Conservation (phyloP, 2,113 vertebrate genomes). For the Cyprinodon variegatus region DNA sequence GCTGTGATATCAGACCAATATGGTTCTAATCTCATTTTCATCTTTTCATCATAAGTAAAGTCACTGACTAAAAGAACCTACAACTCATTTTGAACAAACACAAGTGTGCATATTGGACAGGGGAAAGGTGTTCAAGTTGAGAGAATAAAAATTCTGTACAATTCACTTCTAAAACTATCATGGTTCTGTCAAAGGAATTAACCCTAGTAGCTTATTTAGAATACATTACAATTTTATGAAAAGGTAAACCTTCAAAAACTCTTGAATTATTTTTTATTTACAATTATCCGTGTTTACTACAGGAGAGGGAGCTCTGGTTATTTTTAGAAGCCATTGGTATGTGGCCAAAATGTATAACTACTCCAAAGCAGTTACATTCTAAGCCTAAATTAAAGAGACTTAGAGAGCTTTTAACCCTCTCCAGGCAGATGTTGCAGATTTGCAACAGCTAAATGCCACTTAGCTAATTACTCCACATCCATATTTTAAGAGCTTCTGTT, state of each 20-base stretch:
- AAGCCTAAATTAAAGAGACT: not conserved
- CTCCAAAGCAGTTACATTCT: no score
- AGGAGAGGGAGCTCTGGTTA: not conserved
- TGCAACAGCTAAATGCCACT: no score
- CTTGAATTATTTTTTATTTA: not conserved
- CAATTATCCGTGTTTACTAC: not conserved
- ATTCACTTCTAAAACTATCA: not conserved
- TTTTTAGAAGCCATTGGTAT: not conserved
- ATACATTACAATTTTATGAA: not conserved
- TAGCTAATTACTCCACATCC: no score
- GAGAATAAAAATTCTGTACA: not conserved
- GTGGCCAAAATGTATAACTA: not conserved
- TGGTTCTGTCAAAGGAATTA: not conserved
- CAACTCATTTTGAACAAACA: no score
- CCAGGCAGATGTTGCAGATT: not conserved
- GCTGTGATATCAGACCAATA: not conserved
- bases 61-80: no score
- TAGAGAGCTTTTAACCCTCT: no score
- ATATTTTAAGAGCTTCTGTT: no score
- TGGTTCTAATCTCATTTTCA: not conserved
- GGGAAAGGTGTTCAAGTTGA: not conserved
- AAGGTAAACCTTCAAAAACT: not conserved
- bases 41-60: not conserved
- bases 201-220: no score
- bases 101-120: no score